Evolutionary conservation across 2,797 vertebrate genomes (phyloP), one percentile per base, ranked within the genome.

Genomic region (Neomorphus geoffroyi): DNA sequence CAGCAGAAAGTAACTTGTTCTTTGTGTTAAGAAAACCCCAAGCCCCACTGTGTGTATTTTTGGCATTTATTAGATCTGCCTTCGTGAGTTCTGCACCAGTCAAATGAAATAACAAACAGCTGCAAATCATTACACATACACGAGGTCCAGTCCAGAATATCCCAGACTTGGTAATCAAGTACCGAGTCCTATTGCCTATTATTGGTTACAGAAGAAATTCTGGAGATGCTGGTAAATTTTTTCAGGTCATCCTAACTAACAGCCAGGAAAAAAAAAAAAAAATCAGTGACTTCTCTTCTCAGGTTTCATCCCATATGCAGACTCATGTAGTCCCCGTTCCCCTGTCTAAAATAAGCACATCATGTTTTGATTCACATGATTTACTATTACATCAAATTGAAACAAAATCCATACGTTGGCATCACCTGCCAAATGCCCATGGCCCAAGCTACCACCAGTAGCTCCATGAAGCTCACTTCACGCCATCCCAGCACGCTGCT

Each of bases 31-130:
- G 46, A 46, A 35, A 9, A 22, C 10, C 4, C 30, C 13, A 43
- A 71, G 5, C 33, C 27, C 57, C 43, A 50, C 43, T 46, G 35
- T 45, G 88, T 8, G 1, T 56, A 53, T 75, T 85, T 87, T 78
- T 89, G 86, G 67, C 61, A 64, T 37, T 77, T 58, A 79, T 54
- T 80, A 89, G 54, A 75, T 46, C 33, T n/a, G 37, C 61, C 37
- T 39, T 39, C 37, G 71, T 43, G 72, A 83, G 22, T 61, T 71
- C 75, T 71, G 56, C 37, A 13, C 69, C 46, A 54, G 35, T 41
- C 58, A 92, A 87, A 78, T 27, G 17, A 74, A 86, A 80, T 69
- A 71, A 69, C 30, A 58, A 88, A 69, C 79, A 95, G 89, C 82
- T 91, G 81, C 57, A 83, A 80, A 66, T 71, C 73, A 86, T 79